Evolutionary conservation across 2,888 invertebrate species (phyloP).

Genomic region (Athrips mouffetella): DNA sequence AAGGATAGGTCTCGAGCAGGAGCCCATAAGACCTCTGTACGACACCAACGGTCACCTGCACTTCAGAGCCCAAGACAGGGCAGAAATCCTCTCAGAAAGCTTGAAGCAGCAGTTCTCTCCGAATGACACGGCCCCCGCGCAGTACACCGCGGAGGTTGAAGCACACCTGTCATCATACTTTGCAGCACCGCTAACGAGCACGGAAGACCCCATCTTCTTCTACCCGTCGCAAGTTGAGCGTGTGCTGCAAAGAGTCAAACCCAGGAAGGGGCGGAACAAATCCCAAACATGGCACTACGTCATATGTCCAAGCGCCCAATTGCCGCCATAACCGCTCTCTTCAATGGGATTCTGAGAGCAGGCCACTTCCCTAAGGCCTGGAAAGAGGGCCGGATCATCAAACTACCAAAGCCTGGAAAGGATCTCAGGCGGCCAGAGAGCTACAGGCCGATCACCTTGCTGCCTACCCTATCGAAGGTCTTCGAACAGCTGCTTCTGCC

Average conservation of each 20-base stretch:
- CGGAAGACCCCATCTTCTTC: constrained; percentile 13
- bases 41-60: neutral
- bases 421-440: constrained; percentile 17
- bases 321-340: constrained; percentile 19
- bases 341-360: constrained; percentile 24
- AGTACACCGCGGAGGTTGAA: neutral
- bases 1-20: neutral
- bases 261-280: constrained; percentile 20
- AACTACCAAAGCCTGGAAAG: constrained; percentile 27
- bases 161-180: neutral
- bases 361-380: constrained; percentile 24
- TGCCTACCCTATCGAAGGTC: neutral
- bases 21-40: neutral
- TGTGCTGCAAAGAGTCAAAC: neutral
- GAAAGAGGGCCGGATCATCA: constrained; percentile 23
- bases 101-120: constrained; percentile 14
- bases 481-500: constrained; percentile 9
- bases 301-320: constrained; percentile 18
- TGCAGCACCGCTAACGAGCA: neutral
- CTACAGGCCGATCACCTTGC: constrained; percentile 23
- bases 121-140: neutral
- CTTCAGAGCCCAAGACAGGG: constrained; percentile 14
- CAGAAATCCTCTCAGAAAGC: constrained; percentile 8
- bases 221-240: constrained; percentile 15
- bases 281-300: constrained; percentile 20